Evolutionary conservation across 2,888 invertebrate species (phyloP).

Genomic region (Cheilosia vulpina): DNA sequence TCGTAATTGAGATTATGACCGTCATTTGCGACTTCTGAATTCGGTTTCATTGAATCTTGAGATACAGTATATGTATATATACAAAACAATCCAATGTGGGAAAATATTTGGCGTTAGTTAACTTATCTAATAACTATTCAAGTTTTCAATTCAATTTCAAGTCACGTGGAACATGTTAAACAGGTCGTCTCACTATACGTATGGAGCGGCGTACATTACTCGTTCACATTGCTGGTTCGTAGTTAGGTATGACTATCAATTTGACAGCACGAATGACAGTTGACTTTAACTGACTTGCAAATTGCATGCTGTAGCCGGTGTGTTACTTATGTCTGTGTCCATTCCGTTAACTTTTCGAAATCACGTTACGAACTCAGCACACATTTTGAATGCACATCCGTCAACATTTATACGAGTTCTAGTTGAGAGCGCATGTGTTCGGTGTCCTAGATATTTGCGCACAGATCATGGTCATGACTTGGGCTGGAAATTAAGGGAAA

Average conservation of each 20-base stretch:
- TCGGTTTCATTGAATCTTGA: slow-evolving; percentile 46
- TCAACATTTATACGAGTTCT: slow-evolving; percentile 42
- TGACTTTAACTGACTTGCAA: slow-evolving; percentile 57
- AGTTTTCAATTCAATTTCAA: slow-evolving; percentile 53
- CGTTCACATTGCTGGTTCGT: slow-evolving; percentile 23
- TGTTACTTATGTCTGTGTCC: slow-evolving; percentile 33
- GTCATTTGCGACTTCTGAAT: slow-evolving; percentile 47
- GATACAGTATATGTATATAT: slow-evolving; percentile 6
- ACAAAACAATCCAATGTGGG: slow-evolving; percentile 16
- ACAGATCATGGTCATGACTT: slow-evolving; percentile 72
- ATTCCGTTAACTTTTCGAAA: slow-evolving; percentile 55
- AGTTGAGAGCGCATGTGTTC: slow-evolving; percentile 3
- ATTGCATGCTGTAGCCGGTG: slow-evolving; percentile 48
- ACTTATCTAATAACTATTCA: slow-evolving; percentile 44
- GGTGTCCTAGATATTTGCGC: slow-evolving; percentile 26
- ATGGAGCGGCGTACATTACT: slow-evolving; percentile 2
- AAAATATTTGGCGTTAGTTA: slow-evolving; percentile 28
- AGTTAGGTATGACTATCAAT: slow-evolving; percentile 22
- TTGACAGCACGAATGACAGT: slow-evolving; percentile 52
- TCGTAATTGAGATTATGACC: slow-evolving; percentile 43
- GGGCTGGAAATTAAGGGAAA: slow-evolving; percentile 67
- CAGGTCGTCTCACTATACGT: slow-evolving; percentile 20
- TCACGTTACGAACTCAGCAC: slow-evolving; percentile 35
- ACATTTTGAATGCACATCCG: slow-evolving; percentile 51
- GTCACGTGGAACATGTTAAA: slow-evolving; percentile 44